A percentile compares a stretch with the other conserved stretches of the same genome.
phyloP scores from a whole-genome alignment of 2,113 vertebrate genomes.

The Hippocampus guttulatus region DNA sequence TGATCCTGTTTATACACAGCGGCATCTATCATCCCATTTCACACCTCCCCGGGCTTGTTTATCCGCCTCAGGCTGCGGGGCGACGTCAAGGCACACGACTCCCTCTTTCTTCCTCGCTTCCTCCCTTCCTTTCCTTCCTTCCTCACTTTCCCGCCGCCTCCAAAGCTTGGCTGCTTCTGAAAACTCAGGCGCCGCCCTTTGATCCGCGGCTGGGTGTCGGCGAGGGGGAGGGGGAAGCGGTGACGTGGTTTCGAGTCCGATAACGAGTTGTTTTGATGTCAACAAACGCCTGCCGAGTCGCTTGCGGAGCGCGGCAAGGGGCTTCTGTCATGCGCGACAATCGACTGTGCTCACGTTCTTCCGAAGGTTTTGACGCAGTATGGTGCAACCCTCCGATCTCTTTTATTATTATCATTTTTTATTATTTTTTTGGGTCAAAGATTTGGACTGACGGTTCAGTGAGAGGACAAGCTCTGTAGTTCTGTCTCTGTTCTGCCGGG shows the following conservation, averaged over 20 bases:
- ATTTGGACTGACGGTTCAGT: conserved; percentile 28
- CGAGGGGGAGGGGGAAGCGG: conserved; percentile 35
- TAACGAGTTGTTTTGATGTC: conserved; percentile 47
- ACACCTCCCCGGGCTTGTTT: conserved; percentile 68
- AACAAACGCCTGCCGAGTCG: conserved; percentile 3
- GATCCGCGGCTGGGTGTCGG: conserved; percentile 44
- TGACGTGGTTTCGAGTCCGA: conserved; percentile 58
- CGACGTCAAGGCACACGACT: conserved; percentile 62
- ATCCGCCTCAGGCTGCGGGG: conserved; percentile 59
- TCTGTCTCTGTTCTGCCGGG: background rate
- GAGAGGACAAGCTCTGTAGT: conserved; percentile 26
- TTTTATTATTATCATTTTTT: background rate
- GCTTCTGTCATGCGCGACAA: conserved; percentile 40
- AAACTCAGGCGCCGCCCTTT: conserved; percentile 55
- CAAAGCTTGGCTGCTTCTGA: conserved; percentile 53
- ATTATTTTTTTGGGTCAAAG: background rate
- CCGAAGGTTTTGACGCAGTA: conserved; percentile 17
- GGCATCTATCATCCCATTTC: conserved; percentile 71
- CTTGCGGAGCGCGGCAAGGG: conserved; percentile 49
- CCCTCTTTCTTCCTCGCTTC: conserved; percentile 31
- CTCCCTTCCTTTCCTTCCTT: conserved; percentile 40
- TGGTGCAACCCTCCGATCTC: background rate
- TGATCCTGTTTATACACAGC: conserved; percentile 69
- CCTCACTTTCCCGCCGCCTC: conserved; percentile 35
- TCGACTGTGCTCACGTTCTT: conserved; percentile 19